Conservation (phyloP, 2,113 vertebrate genomes). For the Leuciscus idus region DNA sequence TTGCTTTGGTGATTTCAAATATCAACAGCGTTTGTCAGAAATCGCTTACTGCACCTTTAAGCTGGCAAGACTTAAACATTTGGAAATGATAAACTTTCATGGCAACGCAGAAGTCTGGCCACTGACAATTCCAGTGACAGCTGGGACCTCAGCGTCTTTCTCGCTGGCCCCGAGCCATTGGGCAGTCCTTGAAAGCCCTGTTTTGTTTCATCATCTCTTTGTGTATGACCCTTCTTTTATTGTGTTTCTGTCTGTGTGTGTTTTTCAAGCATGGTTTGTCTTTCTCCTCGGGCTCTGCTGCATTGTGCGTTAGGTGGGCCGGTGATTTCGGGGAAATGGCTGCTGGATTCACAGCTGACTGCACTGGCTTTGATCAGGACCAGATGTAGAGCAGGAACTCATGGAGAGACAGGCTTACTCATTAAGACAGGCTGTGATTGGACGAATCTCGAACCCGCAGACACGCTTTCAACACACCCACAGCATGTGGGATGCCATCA, state of each 20-base stretch:
- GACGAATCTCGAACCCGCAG: neutral
- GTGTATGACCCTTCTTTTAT: slow-evolving; percentile 49
- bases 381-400: slow-evolving; percentile 66
- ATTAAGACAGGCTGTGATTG: neutral
- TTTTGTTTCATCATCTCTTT: neutral
- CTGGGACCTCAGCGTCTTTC: neutral
- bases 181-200: no score
- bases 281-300: slow-evolving; percentile 31
- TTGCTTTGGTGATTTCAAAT: no score
- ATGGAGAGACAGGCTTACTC: neutral
- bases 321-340: slow-evolving; percentile 35
- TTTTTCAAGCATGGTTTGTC: slow-evolving; percentile 7
- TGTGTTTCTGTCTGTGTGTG: slow-evolving; percentile 5
- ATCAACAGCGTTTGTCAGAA: no score
- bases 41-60: no score
- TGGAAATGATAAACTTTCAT: no score
- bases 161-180: no score
- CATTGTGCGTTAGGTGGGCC: slow-evolving; percentile 28
- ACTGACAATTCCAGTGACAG: no score
- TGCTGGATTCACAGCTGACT: slow-evolving; percentile 42
- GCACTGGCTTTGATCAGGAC: slow-evolving; percentile 61
- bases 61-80: no score
- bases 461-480: neutral
- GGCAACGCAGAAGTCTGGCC: no score
- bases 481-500: neutral